Base-by-base conservation (phyloP, 2,113 vertebrate genomes). In the Connochaetes taurinus region DNA sequence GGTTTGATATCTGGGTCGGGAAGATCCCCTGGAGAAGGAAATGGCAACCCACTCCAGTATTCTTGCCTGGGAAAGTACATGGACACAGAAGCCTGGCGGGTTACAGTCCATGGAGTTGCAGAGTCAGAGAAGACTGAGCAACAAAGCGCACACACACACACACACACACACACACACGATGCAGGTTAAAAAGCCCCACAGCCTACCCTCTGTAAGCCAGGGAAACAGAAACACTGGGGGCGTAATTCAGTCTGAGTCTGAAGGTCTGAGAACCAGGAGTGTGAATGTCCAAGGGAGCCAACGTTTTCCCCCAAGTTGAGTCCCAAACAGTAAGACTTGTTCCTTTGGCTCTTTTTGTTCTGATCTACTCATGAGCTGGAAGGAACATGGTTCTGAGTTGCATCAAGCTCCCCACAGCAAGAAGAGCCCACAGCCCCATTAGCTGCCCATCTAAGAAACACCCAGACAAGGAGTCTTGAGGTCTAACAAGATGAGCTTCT, bases 401-500 rank as follows among this genome's bases (percentile, higher is more conserved):
- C 2, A 0, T 12, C 25, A 10, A 31, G 16, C 11, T 78, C 71
- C 4, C 8, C 40, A 6, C 7, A 7, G 36, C 25, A 2, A 36
- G 21, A 4, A 25, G 0, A 14, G 21, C 55, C 40, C 6, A 52
- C 21, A n/a, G 47, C 15, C 13, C 4, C 2, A 1, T 0, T 21
- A n/a, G 57, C n/a, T 2, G 27, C 9, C 80, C 12, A 5, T 40
- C 47, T 76, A 36, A n/a, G 80, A 88, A 86, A 57, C 91, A 43
- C 25, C 57, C 5, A 31, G 31, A n/a, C 4, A 3, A 67, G 27
- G 87, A 80, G 15, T 27, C 23, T 64, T 9, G 14, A n/a, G 55
- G 57, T 78, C 82, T 55, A 83, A 55, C n/a, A 13, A 83, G 55
- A 87, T 33, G 64, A 62, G 52, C 90, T 97, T 95, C 57, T 4